These are phyloP conservation scores for Notamacropus eugenii DNA, from an alignment of 2,797 vertebrate species.

Conservation along the genomic window DNA sequence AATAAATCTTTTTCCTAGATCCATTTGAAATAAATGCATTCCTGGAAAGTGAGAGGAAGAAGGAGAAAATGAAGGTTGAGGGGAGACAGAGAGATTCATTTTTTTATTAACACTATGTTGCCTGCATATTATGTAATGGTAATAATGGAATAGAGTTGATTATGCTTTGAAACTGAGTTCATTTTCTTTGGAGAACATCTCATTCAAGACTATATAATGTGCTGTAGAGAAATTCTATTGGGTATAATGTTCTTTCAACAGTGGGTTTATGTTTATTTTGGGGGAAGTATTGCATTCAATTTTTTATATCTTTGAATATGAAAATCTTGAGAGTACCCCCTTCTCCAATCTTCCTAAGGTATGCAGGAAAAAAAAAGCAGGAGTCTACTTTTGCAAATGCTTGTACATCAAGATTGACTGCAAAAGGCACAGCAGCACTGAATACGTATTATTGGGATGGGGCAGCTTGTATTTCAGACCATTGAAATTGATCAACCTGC, in stretches of 20 bases:
- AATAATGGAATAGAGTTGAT: slow-evolving; percentile 10
- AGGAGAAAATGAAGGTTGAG: neutral
- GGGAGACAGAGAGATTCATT: neutral
- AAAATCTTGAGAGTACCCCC: neutral
- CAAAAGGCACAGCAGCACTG: fast-evolving
- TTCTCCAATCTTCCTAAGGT: neutral
- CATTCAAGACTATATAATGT: slow-evolving; percentile 29
- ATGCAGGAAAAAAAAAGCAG: neutral
- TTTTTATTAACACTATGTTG: slow-evolving; percentile 38
- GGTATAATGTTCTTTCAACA: slow-evolving; percentile 1
- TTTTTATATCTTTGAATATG: slow-evolving; percentile 40
- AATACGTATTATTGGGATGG: neutral
- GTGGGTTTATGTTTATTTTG: slow-evolving; percentile 16
- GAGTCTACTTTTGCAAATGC: neutral
- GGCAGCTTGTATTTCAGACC: neutral
- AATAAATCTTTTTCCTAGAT: slow-evolving; percentile 49
- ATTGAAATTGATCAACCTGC: neutral
- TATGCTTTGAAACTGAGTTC: neutral
- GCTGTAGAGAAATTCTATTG: neutral
- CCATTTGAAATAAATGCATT: slow-evolving; percentile 46
- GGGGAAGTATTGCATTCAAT: slow-evolving; percentile 29
- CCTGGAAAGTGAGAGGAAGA: neutral
- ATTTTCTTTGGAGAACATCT: slow-evolving; percentile 36
- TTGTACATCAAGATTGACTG: neutral
- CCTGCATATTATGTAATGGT: slow-evolving; percentile 20